Conservation (phyloP, 1,140 invertebrate genomes). For the Cyphomyrmex costatus region DNA sequence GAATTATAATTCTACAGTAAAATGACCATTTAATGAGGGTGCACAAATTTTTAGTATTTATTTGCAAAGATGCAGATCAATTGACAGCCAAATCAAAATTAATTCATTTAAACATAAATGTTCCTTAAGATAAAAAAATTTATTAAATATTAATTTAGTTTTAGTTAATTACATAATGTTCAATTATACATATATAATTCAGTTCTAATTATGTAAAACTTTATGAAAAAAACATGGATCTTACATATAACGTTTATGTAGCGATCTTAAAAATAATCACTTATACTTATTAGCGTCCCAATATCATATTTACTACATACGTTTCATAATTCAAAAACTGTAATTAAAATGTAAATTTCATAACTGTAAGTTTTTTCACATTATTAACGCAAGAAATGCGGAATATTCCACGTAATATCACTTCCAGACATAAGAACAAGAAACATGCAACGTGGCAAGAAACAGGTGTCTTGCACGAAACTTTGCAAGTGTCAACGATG, state of each 20-base stretch:
- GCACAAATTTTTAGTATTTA: not conserved
- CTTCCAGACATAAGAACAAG: not conserved
- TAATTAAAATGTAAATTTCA: conserved; percentile 15
- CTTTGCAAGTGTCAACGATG: conserved; percentile 3
- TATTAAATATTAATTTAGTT: not conserved
- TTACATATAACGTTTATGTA: not conserved
- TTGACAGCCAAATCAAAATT: not conserved
- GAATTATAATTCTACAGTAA: too few relatives aligned
- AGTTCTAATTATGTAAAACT: not conserved
- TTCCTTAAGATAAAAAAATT: not conserved
- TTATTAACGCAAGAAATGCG: not conserved
- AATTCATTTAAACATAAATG: not conserved
- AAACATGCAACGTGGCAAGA: conserved; percentile 31
- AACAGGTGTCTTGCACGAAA: not conserved
- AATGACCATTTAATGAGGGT: not conserved
- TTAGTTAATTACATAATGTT: not conserved
- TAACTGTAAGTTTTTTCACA: not conserved
- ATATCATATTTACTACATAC: not conserved
- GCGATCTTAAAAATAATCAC: not conserved
- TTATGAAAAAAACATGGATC: not conserved
- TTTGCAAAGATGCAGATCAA: not conserved
- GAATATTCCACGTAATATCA: not conserved
- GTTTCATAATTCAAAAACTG: not conserved
- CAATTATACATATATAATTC: not conserved
- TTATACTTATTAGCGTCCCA: not conserved